A percentile compares a stretch with the other conserved stretches of the same genome.
These are phyloP conservation scores for Sialia sialis DNA, from an alignment of 2,113 vertebrate species.

Conservation along the genomic window DNA sequence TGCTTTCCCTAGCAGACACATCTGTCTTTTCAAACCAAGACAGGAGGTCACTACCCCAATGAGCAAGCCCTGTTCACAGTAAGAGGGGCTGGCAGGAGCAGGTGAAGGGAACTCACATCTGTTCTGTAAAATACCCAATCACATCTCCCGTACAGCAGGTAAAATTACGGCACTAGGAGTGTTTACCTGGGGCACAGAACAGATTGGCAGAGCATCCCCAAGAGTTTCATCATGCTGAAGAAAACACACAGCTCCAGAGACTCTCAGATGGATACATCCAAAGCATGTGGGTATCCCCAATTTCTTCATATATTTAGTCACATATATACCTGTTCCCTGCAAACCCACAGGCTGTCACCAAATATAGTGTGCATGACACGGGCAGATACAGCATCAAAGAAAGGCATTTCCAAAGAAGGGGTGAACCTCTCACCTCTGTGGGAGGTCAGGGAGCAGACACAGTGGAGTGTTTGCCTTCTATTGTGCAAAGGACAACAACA, in stretches of 20 bases:
- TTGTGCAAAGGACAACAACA: neutral
- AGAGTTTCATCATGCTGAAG: neutral
- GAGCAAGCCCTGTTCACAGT: rapidly evolving
- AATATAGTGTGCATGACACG: rapidly evolving
- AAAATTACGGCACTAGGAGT: neutral
- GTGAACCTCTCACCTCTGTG: neutral
- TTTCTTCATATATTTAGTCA: neutral
- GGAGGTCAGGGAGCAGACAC: neutral
- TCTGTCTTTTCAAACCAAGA: no score
- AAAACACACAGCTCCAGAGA: neutral
- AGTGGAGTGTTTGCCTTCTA: neutral
- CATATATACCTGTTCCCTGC: neutral
- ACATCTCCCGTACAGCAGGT: neutral
- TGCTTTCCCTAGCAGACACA: no score
- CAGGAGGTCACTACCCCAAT: neutral
- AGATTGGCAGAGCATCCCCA: neutral
- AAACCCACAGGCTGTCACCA: neutral
- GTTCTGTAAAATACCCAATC: neutral
- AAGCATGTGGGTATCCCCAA: neutral
- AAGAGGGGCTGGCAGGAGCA: neutral
- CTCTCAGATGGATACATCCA: neutral
- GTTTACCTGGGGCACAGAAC: neutral
- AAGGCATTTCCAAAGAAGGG: neutral
- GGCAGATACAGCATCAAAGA: neutral
- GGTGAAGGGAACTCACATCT: neutral